Evolutionary conservation across 2,113 vertebrate genomes (phyloP), one percentile per base, ranked within the genome.

Genomic region (Limanda limanda): DNA sequence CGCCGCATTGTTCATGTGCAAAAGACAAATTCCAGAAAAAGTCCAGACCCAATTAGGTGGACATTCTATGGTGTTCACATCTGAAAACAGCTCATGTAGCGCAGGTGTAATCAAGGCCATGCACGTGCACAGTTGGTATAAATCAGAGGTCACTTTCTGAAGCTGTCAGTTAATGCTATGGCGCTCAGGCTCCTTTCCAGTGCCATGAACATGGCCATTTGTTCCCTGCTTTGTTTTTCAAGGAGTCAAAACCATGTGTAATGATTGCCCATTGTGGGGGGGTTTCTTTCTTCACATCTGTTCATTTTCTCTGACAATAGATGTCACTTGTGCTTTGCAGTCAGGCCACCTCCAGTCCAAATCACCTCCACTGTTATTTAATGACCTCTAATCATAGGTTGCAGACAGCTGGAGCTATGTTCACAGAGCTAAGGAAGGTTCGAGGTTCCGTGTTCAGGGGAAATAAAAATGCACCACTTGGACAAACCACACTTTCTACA

Each of bases 321-420:
- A 31, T 31, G 27, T 7, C 27, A 31, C 27, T 31, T 31, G 27
- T 31, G 5, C 27, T 31, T 31, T 31, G 27, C 27, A 31, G 27
- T 31, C 27, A 31, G 27, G 27, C 27, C 27, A 31, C 27, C 27
- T 31, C 27, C 27, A 31, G 27, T 57, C 64, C 47, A 84, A 91
- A 88, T 89, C 81, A 87, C 61, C 68, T 74, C 59, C 23, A 18
- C 74, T 69, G 35, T 74, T 27, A 78, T 78, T 57, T 67, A 8
- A 72, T 24, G 58, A 68, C 70, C 65, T 74, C 54, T 74, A 91
- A 82, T 89, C 87, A 89, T 80, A 5, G 75, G 77, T 68, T 48
- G 55, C 71, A 71, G 37, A 18, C 40, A 14, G 35, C 27, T 40
- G 42, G 58, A 17, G 67, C 64, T 54, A 23, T 45, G 11, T 24